These are phyloP conservation scores for Ephydatia muelleri DNA, from an alignment of 37 sponge, comb jelly and placozoan genomes.

Conservation along the genomic window DNA sequence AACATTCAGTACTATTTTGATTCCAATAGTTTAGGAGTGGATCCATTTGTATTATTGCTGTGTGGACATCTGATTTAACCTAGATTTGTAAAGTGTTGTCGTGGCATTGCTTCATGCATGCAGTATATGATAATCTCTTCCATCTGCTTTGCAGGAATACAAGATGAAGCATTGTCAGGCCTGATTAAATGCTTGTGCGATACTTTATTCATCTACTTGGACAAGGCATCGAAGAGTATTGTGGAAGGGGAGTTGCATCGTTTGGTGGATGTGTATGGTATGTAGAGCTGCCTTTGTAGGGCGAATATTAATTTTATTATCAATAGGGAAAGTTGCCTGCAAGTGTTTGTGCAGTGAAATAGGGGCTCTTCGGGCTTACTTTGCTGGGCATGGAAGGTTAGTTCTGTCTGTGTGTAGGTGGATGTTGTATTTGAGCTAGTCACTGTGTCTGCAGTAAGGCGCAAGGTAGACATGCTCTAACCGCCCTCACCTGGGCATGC, in stretches of 20 bases:
- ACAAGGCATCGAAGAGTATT: background rate
- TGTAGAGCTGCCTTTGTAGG: background rate
- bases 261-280: background rate
- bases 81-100: too few relatives aligned
- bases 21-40: too few relatives aligned
- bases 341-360: background rate
- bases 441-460: background rate
- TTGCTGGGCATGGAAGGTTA: background rate
- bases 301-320: background rate
- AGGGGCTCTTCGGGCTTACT: background rate
- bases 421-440: background rate
- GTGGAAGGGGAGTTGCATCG: background rate
- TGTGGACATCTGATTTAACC: too few relatives aligned
- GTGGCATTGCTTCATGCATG: background rate
- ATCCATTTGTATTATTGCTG: too few relatives aligned
- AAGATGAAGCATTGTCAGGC: background rate
- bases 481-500: background rate
- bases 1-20: too few relatives aligned
- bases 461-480: background rate
- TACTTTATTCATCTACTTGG: background rate
- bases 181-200: background rate
- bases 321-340: background rate
- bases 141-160: background rate
- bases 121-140: too few relatives aligned
- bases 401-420: background rate